Evolutionary conservation across 2,888 invertebrate species (phyloP).

Genomic region (Pomacea canaliculata): DNA sequence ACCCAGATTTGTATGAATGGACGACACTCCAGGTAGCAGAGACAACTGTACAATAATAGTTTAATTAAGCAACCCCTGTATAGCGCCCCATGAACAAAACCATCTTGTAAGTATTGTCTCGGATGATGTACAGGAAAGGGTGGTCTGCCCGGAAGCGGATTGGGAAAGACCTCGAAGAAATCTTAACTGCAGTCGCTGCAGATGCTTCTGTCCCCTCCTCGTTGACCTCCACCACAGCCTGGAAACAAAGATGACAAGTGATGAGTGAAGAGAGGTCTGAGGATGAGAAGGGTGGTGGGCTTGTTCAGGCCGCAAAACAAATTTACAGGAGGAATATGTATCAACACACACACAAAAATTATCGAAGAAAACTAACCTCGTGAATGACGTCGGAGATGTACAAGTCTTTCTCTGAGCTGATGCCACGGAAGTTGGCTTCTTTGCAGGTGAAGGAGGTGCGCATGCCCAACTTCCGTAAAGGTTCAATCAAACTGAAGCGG

Average conservation of each 20-base stretch:
- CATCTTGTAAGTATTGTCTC: slow-evolving; percentile 22
- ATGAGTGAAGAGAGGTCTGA: too few species aligned
- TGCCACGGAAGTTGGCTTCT: slow-evolving; percentile 51
- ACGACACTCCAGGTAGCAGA: too few species aligned
- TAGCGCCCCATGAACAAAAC: slow-evolving; percentile 29
- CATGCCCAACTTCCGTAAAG: slow-evolving; percentile 41
- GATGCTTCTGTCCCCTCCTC: slow-evolving; percentile 56
- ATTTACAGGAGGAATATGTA: too few species aligned
- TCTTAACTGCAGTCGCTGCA: slow-evolving; percentile 36
- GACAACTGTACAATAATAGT: too few species aligned
- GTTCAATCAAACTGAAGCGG: slow-evolving; percentile 28
- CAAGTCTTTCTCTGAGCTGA: slow-evolving; percentile 34
- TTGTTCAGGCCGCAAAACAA: too few species aligned
- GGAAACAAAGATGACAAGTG: slow-evolving; percentile 3
- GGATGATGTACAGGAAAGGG: slow-evolving; percentile 51
- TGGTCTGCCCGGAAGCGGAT: slow-evolving; percentile 38
- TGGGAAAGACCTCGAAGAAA: slow-evolving; percentile 2
- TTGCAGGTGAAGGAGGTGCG: slow-evolving; percentile 27
- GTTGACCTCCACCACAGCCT: slow-evolving; percentile 56
- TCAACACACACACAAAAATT: too few species aligned
- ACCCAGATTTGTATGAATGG: too few species aligned
- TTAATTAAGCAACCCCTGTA: background rate
- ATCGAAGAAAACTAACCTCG: slow-evolving; percentile 37
- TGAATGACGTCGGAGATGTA: slow-evolving; percentile 51
- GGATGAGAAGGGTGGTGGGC: too few species aligned